Conservation (phyloP, 1,140 invertebrate species). For the Drosophila gunungcola region DNA sequence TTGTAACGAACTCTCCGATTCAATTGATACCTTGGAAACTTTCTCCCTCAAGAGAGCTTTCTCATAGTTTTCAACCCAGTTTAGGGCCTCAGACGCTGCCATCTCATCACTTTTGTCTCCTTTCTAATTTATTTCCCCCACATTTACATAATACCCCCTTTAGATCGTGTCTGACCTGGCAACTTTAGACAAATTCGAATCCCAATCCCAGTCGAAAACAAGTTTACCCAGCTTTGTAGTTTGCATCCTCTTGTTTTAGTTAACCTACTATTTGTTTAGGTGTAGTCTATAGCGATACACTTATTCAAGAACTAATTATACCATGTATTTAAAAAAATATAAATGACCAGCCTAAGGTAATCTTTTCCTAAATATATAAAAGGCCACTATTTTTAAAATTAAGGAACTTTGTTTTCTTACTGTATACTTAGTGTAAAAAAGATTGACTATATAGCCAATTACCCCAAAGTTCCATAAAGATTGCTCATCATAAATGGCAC, state of each 20-base stretch:
- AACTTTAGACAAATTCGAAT: constrained; percentile 38
- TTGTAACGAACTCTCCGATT: constrained; percentile 53
- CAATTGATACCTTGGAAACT: constrained; percentile 70
- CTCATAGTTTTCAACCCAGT: constrained; percentile 59
- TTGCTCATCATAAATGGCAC: neutral
- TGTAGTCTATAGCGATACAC: constrained; percentile 22
- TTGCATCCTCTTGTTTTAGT: neutral
- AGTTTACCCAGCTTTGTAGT: constrained; percentile 37
- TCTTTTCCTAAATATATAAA: too few relatives aligned
- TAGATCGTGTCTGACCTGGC: constrained; percentile 40
- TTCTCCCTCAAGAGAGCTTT: constrained; percentile 59
- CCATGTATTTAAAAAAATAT: too few relatives aligned
- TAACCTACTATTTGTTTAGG: constrained; percentile 46
- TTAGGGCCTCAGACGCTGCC: constrained; percentile 43
- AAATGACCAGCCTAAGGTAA: too few relatives aligned
- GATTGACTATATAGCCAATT: neutral
- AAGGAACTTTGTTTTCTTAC: too few relatives aligned
- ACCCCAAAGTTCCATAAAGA: neutral
- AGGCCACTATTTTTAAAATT: too few relatives aligned
- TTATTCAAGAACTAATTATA: too few relatives aligned
- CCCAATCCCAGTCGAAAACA: constrained; percentile 37
- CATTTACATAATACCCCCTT: constrained; percentile 71
- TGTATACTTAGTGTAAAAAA: too few relatives aligned
- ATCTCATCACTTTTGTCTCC: constrained; percentile 59
- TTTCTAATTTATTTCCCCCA: constrained; percentile 67